Evolutionary conservation across 2,888 invertebrate species (phyloP).

Genomic region (Ditylenchus weischeri): DNA sequence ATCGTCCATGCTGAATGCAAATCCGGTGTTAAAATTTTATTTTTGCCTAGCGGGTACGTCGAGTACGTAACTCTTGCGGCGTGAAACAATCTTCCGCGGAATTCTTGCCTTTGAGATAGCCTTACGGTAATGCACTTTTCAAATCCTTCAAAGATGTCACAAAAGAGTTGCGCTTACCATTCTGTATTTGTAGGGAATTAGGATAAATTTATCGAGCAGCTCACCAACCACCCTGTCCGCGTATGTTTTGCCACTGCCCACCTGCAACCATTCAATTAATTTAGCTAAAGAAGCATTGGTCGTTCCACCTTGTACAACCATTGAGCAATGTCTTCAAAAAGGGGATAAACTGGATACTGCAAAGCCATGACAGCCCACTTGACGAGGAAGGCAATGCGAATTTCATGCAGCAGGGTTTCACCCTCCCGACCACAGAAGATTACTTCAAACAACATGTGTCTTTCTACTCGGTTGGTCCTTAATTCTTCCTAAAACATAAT

Average conservation of each 20-base stretch:
- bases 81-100: too few species aligned
- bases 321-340: conserved; percentile 20
- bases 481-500: background rate
- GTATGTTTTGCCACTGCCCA: conserved; percentile 11
- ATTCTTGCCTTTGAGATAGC: too few species aligned
- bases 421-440: conserved; percentile 28
- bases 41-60: too few species aligned
- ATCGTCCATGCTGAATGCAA: too few species aligned
- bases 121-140: too few species aligned
- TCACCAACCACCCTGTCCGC: conserved; percentile 14
- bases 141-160: too few species aligned
- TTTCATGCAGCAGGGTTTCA: conserved; percentile 22
- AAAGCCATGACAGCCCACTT: conserved; percentile 13
- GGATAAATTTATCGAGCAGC: conserved; percentile 9
- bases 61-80: too few species aligned
- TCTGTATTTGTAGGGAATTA: conserved; percentile 9
- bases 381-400: conserved; percentile 15
- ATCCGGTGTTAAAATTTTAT: too few species aligned
- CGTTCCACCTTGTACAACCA: conserved; percentile 17
- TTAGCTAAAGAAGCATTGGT: background rate
- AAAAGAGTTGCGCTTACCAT: conserved; percentile 2
- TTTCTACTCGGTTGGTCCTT: conserved; percentile 1
- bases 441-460: conserved; percentile 19
- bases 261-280: conserved; percentile 1
- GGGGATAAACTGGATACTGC: conserved; percentile 14